A percentile compares a stretch with the other conserved stretches of the same genome.
Evolutionary conservation across 2,113 vertebrate species (phyloP).

Genomic region (Todiramphus chloris): DNA sequence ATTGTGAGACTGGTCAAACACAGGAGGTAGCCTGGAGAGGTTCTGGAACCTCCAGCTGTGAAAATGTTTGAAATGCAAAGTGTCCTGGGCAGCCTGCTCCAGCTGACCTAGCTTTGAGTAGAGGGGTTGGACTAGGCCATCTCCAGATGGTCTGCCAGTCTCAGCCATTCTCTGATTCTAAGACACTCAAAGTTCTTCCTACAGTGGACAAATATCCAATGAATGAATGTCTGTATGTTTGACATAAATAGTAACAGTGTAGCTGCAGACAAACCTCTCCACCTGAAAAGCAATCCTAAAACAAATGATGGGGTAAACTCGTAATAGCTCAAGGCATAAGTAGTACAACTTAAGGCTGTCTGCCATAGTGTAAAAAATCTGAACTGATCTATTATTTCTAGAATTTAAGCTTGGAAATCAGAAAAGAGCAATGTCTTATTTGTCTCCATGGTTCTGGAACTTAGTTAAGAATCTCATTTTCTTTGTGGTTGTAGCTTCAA

Average conservation of each 20-base stretch:
- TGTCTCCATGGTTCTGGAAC: not conserved
- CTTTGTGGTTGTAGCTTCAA: not conserved
- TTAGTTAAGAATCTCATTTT: not conserved
- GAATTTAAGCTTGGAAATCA: not conserved
- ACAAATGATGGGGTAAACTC: not conserved
- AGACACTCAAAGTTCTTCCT: not conserved
- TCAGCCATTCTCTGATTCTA: not conserved
- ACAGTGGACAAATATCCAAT: not conserved
- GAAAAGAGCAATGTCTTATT: not conserved
- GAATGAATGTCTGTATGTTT: not conserved
- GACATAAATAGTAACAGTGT: not conserved
- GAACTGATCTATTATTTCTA: not conserved
- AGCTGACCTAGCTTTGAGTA: not conserved
- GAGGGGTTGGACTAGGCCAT: not conserved
- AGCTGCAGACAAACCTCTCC: not conserved
- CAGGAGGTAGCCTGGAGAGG: fast-evolving
- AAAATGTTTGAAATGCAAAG: not conserved
- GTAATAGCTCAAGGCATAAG: not conserved
- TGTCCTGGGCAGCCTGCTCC: not conserved
- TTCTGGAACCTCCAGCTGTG: not conserved
- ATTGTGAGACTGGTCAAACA: not conserved
- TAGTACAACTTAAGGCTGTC: not conserved
- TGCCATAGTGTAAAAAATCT: not conserved
- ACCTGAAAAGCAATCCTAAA: not conserved
- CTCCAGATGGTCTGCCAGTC: not conserved